Evolutionary conservation across 2,113 vertebrate species (phyloP).

Genomic region (Chaenocephalus aceratus): DNA sequence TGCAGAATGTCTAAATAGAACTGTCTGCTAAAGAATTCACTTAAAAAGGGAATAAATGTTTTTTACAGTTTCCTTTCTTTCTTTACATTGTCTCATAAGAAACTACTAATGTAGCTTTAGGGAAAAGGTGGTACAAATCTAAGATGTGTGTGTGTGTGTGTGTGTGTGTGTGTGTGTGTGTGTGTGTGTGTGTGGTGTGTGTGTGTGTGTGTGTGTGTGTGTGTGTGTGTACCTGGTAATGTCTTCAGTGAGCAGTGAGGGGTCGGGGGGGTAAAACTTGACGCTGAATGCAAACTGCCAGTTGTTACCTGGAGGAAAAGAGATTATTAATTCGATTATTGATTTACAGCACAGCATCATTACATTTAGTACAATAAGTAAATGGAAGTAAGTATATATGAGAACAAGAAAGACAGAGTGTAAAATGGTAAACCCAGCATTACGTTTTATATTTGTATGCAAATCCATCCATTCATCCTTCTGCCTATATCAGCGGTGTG

Average conservation of each 20-base stretch:
- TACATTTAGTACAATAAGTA: no score
- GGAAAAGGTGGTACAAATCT: no score
- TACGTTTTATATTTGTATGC: neutral
- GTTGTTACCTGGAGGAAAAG: conserved; percentile 87
- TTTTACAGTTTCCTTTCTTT: no score
- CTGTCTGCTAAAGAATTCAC: neutral
- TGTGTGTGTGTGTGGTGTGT: no score
- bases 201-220: no score
- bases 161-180: no score
- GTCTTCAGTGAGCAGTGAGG: conserved; percentile 94
- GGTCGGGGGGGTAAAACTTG: conserved; percentile 99
- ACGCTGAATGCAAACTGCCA: conserved; percentile 97
- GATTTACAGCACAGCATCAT: neutral
- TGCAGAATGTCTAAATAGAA: neutral
- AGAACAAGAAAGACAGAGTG: neutral
- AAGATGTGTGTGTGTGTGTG: no score
- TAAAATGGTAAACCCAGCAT: no score
- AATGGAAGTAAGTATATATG: neutral
- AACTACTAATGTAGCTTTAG: no score
- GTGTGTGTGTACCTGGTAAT: conserved; percentile 91
- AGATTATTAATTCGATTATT: neutral
- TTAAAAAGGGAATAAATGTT: no score
- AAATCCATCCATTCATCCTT: conserved; percentile 12
- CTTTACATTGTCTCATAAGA: no score
- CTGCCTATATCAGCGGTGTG: conserved; percentile 2